phyloP scores from a whole-genome alignment of 2,113 vertebrate species.

The Ia io region DNA sequence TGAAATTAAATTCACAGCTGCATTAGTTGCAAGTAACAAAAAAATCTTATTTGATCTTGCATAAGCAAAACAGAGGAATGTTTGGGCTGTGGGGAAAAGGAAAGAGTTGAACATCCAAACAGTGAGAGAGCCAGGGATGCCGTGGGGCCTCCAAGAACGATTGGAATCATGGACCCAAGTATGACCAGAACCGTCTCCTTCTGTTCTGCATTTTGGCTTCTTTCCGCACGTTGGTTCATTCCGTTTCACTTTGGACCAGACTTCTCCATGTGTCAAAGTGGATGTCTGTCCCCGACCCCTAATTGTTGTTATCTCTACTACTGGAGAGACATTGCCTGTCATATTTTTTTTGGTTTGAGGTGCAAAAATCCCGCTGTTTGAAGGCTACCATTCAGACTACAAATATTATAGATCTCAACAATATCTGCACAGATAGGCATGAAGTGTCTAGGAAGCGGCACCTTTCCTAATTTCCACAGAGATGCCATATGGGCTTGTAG shows the following conservation, averaged over 20 bases:
- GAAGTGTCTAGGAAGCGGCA: background rate
- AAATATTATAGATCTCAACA: background rate
- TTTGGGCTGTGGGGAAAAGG: constrained; percentile 16
- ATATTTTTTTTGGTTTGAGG: background rate
- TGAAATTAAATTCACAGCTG: constrained; percentile 71
- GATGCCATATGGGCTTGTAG: background rate
- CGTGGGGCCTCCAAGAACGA: background rate
- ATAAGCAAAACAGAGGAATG: constrained; percentile 40
- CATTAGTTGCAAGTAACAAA: constrained; percentile 55
- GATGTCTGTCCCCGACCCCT: background rate
- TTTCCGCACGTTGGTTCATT: background rate
- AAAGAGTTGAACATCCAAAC: background rate
- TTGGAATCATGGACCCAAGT: background rate
- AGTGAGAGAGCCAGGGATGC: background rate
- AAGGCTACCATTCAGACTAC: background rate
- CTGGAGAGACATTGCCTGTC: background rate
- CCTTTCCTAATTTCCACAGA: background rate
- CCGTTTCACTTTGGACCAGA: background rate
- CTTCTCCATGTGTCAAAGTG: background rate
- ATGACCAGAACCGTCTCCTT: background rate
- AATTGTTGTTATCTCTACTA: background rate
- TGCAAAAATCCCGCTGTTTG: background rate
- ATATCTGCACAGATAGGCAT: background rate
- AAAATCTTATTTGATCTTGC: constrained; percentile 48
- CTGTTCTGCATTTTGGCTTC: background rate